Conservation (phyloP, 2,113 vertebrate genomes). For the Pseudopodoces humilis region DNA sequence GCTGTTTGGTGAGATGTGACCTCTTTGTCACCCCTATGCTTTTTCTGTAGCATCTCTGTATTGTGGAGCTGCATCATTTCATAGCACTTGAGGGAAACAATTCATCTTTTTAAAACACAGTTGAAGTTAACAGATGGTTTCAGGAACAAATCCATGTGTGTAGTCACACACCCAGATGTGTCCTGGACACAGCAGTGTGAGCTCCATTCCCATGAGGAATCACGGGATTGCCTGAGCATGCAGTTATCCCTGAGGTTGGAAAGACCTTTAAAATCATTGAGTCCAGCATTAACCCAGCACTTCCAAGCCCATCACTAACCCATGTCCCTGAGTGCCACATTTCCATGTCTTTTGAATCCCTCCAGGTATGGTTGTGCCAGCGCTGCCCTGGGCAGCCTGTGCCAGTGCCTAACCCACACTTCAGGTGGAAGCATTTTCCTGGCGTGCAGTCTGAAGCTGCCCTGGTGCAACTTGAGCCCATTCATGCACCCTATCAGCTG, state of each 20-base stretch:
- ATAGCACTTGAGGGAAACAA: background rate
- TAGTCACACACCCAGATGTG: accelerated
- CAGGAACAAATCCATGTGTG: background rate
- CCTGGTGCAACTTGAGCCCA: background rate
- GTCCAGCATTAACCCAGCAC: background rate
- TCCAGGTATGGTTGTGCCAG: background rate
- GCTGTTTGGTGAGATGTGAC: background rate
- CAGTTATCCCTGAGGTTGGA: background rate
- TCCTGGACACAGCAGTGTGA: background rate
- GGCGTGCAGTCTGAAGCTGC: background rate
- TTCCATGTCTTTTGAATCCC: background rate
- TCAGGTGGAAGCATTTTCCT: background rate
- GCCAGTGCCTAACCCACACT: background rate
- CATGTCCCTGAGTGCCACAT: background rate
- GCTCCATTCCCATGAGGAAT: background rate
- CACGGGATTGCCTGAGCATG: background rate
- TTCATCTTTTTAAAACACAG: background rate
- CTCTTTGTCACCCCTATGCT: background rate
- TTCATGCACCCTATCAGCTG: accelerated
- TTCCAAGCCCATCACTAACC: background rate
- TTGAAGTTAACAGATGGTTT: background rate
- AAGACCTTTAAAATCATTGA: background rate
- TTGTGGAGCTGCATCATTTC: background rate
- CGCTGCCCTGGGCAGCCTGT: background rate
- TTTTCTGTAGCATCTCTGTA: background rate